Evolutionary conservation across 2,113 vertebrate genomes (phyloP).

Genomic region (Dipodomys spectabilis): DNA sequence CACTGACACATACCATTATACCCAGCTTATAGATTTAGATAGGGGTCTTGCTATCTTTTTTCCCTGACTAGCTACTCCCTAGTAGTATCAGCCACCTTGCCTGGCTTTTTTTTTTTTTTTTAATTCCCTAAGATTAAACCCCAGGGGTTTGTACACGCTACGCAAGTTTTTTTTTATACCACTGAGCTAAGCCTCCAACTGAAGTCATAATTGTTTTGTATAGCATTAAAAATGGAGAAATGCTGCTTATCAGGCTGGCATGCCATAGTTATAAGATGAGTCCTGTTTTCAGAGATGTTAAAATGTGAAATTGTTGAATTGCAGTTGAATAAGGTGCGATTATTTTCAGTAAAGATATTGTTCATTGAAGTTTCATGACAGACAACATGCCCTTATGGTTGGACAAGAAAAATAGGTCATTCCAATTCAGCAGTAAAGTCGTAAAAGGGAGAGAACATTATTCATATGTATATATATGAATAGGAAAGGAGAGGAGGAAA

Average conservation of each 20-base stretch:
- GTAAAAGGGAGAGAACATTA: constrained; percentile 51
- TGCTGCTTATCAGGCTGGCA: neutral
- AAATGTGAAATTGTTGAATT: neutral
- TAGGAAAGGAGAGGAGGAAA: constrained; percentile 67
- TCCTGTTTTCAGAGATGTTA: constrained; percentile 24
- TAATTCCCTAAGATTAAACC: neutral
- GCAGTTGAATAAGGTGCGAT: neutral
- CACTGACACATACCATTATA: too few relatives aligned
- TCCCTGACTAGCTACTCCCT: too few relatives aligned
- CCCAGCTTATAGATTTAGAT: too few relatives aligned
- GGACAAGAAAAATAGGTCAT: constrained; percentile 3
- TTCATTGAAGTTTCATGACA: neutral
- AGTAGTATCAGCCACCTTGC: too few relatives aligned
- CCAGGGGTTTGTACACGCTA: neutral
- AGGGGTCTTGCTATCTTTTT: too few relatives aligned
- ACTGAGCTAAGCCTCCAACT: neutral
- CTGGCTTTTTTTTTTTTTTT: neutral
- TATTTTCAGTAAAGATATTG: neutral
- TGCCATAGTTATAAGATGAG: neutral
- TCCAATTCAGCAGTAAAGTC: constrained; percentile 5
- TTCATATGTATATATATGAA: constrained; percentile 17
- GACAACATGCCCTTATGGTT: neutral
- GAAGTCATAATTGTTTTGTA: neutral
- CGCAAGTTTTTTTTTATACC: neutral
- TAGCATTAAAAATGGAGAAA: constrained; percentile 37